Evolutionary conservation across 2,797 vertebrate genomes (phyloP).

Genomic region (Phoeniculus purpureus): DNA sequence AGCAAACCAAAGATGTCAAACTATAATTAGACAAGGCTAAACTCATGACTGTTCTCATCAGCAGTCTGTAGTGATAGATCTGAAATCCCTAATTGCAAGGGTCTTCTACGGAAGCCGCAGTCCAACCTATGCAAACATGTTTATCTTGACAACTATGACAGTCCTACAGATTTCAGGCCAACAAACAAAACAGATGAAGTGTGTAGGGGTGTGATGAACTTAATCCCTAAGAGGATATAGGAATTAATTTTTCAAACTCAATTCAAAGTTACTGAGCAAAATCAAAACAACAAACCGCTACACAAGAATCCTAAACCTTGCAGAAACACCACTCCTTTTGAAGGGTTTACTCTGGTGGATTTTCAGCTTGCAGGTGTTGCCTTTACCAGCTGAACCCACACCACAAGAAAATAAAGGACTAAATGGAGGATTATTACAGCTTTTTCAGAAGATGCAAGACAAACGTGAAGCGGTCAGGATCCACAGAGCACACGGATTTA

Average conservation of each 20-base stretch:
- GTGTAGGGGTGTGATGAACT: constrained; percentile 1
- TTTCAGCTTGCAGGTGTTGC: not conserved
- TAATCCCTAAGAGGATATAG: constrained; percentile 34
- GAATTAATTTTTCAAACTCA: constrained; percentile 47
- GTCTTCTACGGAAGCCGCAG: not conserved
- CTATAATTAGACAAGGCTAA: not conserved
- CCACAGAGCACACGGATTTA: constrained; percentile 4
- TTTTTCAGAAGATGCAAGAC: constrained; percentile 19
- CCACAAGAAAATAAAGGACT: not conserved
- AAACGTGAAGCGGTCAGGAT: not conserved
- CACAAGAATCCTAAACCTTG: not conserved
- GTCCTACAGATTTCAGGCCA: not conserved
- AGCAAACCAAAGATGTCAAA: constrained; percentile 34
- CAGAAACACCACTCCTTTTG: not conserved
- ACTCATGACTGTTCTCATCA: not conserved
- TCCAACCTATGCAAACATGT: not conserved
- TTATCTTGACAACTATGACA: not conserved
- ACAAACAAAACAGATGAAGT: constrained; percentile 42
- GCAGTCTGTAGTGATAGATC: not conserved
- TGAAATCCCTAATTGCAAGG: constrained; percentile 39
- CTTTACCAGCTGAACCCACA: not conserved
- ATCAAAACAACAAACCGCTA: not conserved
- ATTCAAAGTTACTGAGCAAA: not conserved
- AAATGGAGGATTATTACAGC: constrained; percentile 6
- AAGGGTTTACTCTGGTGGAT: not conserved